Evolutionary conservation across 2,797 vertebrate genomes (phyloP).

Genomic region (Rhadinocentrus ornatus): DNA sequence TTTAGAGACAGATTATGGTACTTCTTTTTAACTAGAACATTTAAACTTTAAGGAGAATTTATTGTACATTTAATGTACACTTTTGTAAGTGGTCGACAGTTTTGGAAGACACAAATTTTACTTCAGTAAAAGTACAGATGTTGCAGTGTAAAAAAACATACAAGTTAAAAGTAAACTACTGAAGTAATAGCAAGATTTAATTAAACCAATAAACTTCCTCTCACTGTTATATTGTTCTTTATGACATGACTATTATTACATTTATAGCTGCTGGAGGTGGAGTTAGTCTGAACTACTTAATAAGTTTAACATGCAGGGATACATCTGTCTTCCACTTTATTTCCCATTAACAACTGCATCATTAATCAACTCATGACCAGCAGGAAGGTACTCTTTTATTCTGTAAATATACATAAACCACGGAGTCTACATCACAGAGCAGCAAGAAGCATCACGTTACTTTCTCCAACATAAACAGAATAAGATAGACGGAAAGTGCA

Average conservation of each 20-base stretch:
- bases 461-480: constrained; percentile 30
- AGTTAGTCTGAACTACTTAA: constrained; percentile 4
- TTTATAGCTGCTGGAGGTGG: background rate
- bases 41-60: background rate
- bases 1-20: background rate
- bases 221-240: constrained; percentile 3
- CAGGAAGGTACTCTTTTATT: background rate
- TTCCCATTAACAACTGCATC: background rate
- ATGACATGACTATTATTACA: constrained; percentile 7
- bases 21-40: background rate
- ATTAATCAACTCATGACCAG: background rate
- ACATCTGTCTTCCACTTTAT: constrained; percentile 10
- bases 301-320: constrained; percentile 7
- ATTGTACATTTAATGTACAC: background rate
- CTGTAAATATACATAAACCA: background rate
- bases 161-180: background rate
- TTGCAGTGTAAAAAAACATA: background rate
- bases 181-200: background rate
- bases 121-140: background rate
- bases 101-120: background rate
- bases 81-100: background rate
- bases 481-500: constrained; percentile 28
- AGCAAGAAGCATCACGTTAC: constrained; percentile 24
- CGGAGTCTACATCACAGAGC: constrained; percentile 25
- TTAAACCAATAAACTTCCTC: background rate